phyloP scores from a whole-genome alignment of 92 coral and sea anemone species.

The Micromussa lordhowensis region DNA sequence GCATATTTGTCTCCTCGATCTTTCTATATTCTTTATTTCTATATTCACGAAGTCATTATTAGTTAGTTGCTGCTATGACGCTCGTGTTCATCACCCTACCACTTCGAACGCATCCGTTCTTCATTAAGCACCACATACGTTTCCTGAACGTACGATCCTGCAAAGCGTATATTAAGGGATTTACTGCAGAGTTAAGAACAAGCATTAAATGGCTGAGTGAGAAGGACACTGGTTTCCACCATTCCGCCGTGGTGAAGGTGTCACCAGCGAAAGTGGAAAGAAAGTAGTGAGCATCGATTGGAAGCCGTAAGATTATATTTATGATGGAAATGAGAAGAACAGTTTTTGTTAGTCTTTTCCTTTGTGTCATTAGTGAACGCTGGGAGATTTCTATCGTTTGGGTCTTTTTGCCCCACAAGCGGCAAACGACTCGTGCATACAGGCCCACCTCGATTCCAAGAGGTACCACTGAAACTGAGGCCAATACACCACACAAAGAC shows the following conservation, averaged over 20 bases:
- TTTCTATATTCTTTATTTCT: too few relatives aligned
- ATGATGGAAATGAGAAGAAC: neutral
- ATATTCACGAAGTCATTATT: neutral
- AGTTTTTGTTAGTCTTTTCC: slow-evolving; percentile 16
- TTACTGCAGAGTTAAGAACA: slow-evolving; percentile 10
- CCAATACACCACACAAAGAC: slow-evolving; percentile 4
- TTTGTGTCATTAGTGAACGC: slow-evolving; percentile 16
- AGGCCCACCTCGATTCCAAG: slow-evolving; percentile 1
- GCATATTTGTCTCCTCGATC: too few relatives aligned
- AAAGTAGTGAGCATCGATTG: slow-evolving; percentile 5
- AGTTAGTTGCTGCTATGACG: neutral
- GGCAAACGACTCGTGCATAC: neutral
- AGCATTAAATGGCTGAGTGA: slow-evolving; percentile 16
- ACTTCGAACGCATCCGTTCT: neutral
- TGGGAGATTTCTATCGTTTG: slow-evolving; percentile 5
- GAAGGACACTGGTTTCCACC: slow-evolving; percentile 15
- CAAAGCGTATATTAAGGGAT: slow-evolving; percentile 15
- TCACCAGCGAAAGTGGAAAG: slow-evolving; percentile 4
- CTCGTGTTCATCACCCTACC: slow-evolving; percentile 18
- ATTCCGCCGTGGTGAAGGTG: neutral
- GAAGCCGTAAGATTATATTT: neutral
- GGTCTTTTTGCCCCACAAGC: slow-evolving; percentile 1
- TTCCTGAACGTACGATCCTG: slow-evolving; percentile 15
- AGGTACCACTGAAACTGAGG: neutral
- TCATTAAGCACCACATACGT: neutral